A percentile compares a stretch with the other conserved stretches of the same genome.
phyloP scores from a whole-genome alignment of 2,113 vertebrate species.

The Elephantulus edwardii region DNA sequence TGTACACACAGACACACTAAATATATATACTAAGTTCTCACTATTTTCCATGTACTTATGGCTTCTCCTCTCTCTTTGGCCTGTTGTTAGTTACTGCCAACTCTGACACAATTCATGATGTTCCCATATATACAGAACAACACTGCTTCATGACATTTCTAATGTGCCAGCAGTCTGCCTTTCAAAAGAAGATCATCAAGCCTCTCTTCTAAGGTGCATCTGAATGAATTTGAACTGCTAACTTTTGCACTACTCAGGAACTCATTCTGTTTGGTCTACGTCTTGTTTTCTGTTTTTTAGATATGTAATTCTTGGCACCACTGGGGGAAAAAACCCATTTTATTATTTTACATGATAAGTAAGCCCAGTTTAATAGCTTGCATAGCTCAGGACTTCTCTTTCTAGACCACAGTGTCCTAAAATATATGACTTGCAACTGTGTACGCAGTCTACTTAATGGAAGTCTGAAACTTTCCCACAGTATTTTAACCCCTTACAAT shows the following conservation, averaged over 20 bases:
- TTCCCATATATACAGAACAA: neutral
- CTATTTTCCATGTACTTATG: neutral
- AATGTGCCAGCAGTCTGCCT: too few relatives aligned
- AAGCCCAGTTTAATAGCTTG: neutral
- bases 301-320: neutral
- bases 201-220: neutral
- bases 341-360: neutral
- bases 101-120: neutral
- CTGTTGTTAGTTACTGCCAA: neutral
- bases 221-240: neutral
- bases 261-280: neutral
- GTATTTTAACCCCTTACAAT: neutral
- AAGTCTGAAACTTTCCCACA: constrained; percentile 7
- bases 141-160: neutral
- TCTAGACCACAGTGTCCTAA: neutral
- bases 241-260: neutral
- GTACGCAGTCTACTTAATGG: constrained; percentile 11
- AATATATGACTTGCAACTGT: neutral
- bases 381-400: neutral
- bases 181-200: neutral
- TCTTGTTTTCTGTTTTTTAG: neutral
- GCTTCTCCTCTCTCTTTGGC: neutral
- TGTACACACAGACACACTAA: neutral
- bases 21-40: neutral
- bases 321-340: constrained; percentile 28